These are phyloP conservation scores for Drosophila monieri DNA, from an alignment of 2,888 invertebrate genomes.

Conservation along the genomic window DNA sequence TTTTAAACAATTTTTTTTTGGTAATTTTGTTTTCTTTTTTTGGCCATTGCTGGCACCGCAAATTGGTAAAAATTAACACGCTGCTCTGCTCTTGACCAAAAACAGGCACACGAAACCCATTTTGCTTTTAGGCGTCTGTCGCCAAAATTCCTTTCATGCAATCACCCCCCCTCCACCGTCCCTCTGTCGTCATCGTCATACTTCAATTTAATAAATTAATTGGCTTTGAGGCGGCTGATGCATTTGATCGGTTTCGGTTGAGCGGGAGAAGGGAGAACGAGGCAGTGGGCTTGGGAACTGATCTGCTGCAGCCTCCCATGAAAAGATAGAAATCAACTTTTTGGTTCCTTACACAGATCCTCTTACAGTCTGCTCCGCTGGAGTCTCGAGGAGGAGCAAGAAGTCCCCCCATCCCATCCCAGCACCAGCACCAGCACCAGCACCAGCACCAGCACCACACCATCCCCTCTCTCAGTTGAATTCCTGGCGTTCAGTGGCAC, in stretches of 20 bases:
- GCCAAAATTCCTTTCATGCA: conserved; percentile 81
- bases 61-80: conserved; percentile 81
- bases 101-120: conserved; percentile 80
- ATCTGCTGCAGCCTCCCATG: conserved; percentile 74
- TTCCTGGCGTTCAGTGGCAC: conserved; percentile 68
- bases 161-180: conserved; percentile 17
- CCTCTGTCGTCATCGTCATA: conserved; percentile 51
- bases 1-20: conserved; percentile 16
- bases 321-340: conserved; percentile 79
- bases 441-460: background rate
- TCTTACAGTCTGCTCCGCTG: conserved; percentile 55
- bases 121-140: conserved; percentile 81
- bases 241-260: conserved; percentile 43
- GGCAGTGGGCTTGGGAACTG: conserved; percentile 12
- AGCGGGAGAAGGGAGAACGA: background rate
- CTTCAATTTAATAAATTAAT: conserved; percentile 84
- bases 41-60: conserved; percentile 69
- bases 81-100: conserved; percentile 81
- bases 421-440: background rate
- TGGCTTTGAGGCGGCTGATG: conserved; percentile 78
- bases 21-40: conserved; percentile 44
- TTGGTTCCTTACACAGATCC: conserved; percentile 55
- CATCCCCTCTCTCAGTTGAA: conserved; percentile 30
- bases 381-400: background rate
- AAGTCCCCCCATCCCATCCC: conserved; percentile 1